Percentiles rank a stretch among this genome's conserved stretches.
Evolutionary conservation across 2,113 vertebrate species (phyloP).

Genomic region (Todiramphus chloris): DNA sequence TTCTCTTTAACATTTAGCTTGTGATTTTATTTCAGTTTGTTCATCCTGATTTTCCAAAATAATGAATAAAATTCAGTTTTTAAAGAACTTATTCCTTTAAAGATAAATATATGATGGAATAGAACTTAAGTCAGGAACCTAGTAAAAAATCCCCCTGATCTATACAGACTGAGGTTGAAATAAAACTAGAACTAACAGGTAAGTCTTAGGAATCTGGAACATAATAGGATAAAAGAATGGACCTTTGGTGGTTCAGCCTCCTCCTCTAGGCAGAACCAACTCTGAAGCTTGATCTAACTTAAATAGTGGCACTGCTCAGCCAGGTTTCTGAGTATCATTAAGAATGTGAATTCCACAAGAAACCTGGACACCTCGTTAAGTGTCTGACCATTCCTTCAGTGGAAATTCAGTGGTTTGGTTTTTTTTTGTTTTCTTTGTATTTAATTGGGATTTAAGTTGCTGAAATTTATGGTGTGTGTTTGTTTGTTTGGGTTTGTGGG

Average conservation of each 20-base stretch:
- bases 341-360: not conserved
- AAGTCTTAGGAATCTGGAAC: not conserved
- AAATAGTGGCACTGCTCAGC: not conserved
- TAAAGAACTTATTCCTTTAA: not conserved
- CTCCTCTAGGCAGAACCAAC: not conserved
- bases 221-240: not conserved
- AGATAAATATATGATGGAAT: not conserved
- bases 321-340: not conserved
- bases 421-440: not conserved
- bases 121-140: not conserved
- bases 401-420: too few relatives aligned
- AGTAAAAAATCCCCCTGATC: not conserved
- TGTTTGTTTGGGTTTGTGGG: too few relatives aligned
- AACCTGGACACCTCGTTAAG: not conserved
- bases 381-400: not conserved
- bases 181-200: conserved; percentile 11
- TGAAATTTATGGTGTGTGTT: not conserved
- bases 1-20: conserved; percentile 29
- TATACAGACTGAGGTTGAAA: not conserved
- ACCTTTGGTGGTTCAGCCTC: not conserved
- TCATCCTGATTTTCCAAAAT: not conserved
- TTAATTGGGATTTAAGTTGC: not conserved
- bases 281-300: not conserved
- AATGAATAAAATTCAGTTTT: not conserved
- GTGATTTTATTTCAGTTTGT: not conserved